phyloP scores from a whole-genome alignment of 2,797 vertebrate genomes.

The Rallus crepitans region DNA sequence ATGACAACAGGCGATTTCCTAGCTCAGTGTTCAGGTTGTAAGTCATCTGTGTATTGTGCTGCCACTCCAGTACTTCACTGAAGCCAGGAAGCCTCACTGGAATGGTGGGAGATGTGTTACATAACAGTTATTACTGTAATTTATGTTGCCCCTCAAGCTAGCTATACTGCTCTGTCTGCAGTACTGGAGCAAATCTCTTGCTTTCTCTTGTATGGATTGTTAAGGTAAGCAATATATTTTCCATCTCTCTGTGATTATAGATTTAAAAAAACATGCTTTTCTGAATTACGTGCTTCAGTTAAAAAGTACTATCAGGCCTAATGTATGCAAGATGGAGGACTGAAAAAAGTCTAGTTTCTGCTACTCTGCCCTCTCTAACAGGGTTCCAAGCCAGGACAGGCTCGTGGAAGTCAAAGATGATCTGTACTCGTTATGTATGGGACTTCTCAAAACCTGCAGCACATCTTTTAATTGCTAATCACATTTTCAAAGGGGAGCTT shows the following conservation, averaged over 20 bases:
- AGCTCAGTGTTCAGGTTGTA: not conserved
- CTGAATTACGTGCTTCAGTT: not conserved
- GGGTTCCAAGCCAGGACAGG: not conserved
- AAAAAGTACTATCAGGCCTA: not conserved
- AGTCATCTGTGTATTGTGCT: no score
- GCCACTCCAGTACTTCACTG: not conserved
- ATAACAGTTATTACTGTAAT: not conserved
- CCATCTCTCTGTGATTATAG: not conserved
- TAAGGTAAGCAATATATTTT: not conserved
- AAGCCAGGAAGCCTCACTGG: not conserved
- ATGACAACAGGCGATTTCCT: not conserved
- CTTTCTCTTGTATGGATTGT: not conserved
- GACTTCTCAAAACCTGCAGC: not conserved
- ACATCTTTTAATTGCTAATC: not conserved
- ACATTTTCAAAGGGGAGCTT: not conserved
- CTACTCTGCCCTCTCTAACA: not conserved
- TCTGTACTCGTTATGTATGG: not conserved
- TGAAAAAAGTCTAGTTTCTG: not conserved
- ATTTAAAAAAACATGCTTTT: not conserved
- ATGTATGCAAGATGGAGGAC: not conserved
- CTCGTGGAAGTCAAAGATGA: not conserved
- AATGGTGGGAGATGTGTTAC: not conserved
- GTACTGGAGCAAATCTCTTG: not conserved
- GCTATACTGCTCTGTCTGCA: not conserved
- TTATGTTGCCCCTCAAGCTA: not conserved